A percentile compares a stretch with the other conserved stretches of the same genome.
These are phyloP conservation scores for Zoanthus gigantus DNA, from an alignment of 92 coral and sea anemone species.

Conservation along the genomic window DNA sequence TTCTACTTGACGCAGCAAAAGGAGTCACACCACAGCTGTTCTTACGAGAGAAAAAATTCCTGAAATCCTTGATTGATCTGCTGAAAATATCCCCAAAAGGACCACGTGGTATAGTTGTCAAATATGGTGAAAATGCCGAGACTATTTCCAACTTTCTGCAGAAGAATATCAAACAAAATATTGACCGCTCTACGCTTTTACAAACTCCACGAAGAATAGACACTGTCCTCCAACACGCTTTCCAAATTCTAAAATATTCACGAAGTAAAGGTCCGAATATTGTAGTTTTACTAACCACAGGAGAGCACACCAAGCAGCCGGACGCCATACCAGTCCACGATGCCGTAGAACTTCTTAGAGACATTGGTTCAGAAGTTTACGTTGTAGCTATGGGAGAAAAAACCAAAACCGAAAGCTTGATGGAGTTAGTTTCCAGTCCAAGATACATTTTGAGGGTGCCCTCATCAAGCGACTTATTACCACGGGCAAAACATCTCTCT, in stretches of 20 bases:
- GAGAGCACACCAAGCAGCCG: slow-evolving; percentile 13
- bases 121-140: slow-evolving; percentile 31
- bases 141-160: slow-evolving; percentile 34
- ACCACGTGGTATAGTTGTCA: slow-evolving; percentile 28
- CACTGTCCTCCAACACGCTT: slow-evolving; percentile 31
- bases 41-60: slow-evolving; percentile 21
- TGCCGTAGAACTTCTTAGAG: slow-evolving; percentile 2
- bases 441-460: slow-evolving; percentile 14
- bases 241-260: slow-evolving; percentile 9
- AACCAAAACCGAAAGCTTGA: neutral
- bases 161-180: slow-evolving; percentile 14
- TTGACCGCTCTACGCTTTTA: slow-evolving; percentile 23
- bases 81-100: slow-evolving; percentile 35
- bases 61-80: slow-evolving; percentile 11
- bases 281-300: slow-evolving; percentile 34
- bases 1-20: slow-evolving; percentile 20
- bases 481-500: slow-evolving; percentile 24
- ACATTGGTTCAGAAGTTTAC: slow-evolving; percentile 10
- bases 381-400: slow-evolving; percentile 35
- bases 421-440: slow-evolving; percentile 5
- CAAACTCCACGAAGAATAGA: slow-evolving; percentile 35
- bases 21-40: slow-evolving; percentile 16
- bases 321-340: neutral
- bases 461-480: slow-evolving; percentile 16
- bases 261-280: slow-evolving; percentile 12